phyloP scores from a whole-genome alignment of 1,140 invertebrate species.

The Stenopsyche tienmushanensis region DNA sequence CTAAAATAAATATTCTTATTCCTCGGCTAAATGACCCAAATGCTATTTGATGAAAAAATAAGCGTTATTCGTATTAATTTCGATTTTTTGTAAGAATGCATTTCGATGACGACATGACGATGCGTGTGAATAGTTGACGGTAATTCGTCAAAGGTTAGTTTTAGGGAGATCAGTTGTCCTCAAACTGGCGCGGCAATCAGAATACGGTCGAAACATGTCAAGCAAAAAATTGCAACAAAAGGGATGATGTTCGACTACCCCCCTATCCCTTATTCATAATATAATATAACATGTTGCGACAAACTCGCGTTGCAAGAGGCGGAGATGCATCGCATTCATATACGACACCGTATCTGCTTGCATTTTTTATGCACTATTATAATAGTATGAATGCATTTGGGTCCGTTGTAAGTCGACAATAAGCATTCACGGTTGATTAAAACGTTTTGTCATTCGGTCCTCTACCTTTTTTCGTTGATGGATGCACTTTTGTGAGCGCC shows the following conservation, averaged over 20 bases:
- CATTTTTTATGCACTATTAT: conserved; percentile 10
- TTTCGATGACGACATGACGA: neutral
- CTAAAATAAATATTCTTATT: no score
- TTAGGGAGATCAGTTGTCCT: conserved; percentile 22
- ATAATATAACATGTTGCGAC: neutral
- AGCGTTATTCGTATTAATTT: no score
- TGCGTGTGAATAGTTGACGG: conserved; percentile 27
- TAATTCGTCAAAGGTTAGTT: conserved; percentile 36
- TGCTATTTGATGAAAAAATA: no score
- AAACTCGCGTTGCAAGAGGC: no score
- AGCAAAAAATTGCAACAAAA: conserved; percentile 42
- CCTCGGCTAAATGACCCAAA: no score
- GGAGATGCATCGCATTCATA: neutral
- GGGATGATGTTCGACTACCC: conserved; percentile 26
- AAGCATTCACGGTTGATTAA: conserved; percentile 41
- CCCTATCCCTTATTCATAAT: conserved; percentile 12
- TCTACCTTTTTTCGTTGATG: conserved; percentile 3
- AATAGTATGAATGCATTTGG: conserved; percentile 4
- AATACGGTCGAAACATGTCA: conserved; percentile 36
- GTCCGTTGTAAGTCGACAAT: conserved; percentile 40
- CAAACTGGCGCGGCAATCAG: conserved; percentile 37
- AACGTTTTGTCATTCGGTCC: conserved; percentile 37
- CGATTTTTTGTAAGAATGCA: no score
- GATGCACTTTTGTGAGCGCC: conserved; percentile 31
- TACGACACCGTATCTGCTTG: neutral